A percentile compares a stretch with the other conserved stretches of the same genome.
These are phyloP conservation scores for Eueides isabella DNA, from an alignment of 1,140 invertebrate species.

Conservation along the genomic window DNA sequence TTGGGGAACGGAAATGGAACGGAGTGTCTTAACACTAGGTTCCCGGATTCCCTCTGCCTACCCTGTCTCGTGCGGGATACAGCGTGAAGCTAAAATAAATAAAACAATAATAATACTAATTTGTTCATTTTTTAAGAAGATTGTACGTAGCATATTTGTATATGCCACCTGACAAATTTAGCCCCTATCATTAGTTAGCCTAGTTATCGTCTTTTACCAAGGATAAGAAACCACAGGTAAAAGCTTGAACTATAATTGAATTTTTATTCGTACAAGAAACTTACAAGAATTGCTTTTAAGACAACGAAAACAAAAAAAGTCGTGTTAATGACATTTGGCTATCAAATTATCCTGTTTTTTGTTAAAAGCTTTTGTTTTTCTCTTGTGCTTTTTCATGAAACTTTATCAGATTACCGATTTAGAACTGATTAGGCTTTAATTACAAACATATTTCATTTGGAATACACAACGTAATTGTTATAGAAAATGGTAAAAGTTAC, in stretches of 20 bases:
- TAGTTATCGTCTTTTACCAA: no score
- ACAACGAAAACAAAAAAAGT: background rate
- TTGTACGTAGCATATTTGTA: no score
- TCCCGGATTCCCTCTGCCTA: no score
- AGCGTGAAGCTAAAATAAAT: no score
- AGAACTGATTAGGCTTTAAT: background rate
- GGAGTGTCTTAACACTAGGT: no score
- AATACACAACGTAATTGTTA: background rate
- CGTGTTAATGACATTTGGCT: conserved; percentile 3
- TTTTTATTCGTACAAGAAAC: background rate
- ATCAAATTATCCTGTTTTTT: background rate
- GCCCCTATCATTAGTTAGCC: no score
- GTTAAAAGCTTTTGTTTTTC: conserved; percentile 10
- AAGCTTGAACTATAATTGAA: background rate
- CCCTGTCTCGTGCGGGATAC: no score
- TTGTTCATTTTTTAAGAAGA: no score
- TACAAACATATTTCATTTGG: background rate
- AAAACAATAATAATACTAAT: no score
- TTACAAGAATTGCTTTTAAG: background rate
- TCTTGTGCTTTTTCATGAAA: background rate
- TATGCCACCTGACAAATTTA: no score
- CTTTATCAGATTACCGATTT: background rate
- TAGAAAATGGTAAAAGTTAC: background rate
- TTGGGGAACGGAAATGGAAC: no score
- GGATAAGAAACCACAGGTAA: no score